Base-by-base conservation (phyloP, 1,140 invertebrate genomes). In the Pseudomyrmex pallidus region DNA sequence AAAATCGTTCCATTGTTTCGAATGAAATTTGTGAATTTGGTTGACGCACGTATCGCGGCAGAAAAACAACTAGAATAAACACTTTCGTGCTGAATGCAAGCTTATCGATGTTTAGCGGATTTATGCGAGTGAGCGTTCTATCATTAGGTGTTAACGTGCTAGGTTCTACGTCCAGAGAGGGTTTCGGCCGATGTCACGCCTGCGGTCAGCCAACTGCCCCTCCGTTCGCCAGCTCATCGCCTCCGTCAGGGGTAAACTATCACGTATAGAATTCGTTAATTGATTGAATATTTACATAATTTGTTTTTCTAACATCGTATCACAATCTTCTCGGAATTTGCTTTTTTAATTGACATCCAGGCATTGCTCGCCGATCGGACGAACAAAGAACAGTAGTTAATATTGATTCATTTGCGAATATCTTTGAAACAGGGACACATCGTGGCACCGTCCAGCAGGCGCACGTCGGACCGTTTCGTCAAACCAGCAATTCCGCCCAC, bases 381-480 rank as follows among this genome's bases (percentile, higher is more conserved):
- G 13, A 54, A 54, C 20, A 3, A 0, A 9, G 10, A 59, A 59
- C 10, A 1, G 70, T 90, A 22, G 59, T 44, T 74, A 35, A 57
- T 73, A 52, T 63, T 70, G 4, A 35, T 83, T 88, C 63, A 70
- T 83, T 85, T 91, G 52, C 12, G 8, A 59, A 63, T 61, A 1
- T 73, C 57, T 68, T 2, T 68, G 44, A 61, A 83, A 46, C 62
- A 94, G 93, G 90, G 89, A 46, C 92, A 93, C 59, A 90, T 94
- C 77, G 90, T 92, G 74, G 83, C 92, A 78, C 90, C 92, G 22
- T 92, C 96, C 89, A 95, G 95, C 90, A 95, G 96, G 82, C 95
- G 96, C 74, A 95, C 96, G 59, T 96, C 96, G 86, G 97, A 97
- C 89, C 95, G 97, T 90, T 98, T 97, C 90, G 96, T 97, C 35